Percentiles rank a stretch among this genome's conserved stretches.
These are phyloP conservation scores for Megaceryle torquata DNA, from an alignment of 2,113 vertebrate species.

Conservation along the genomic window DNA sequence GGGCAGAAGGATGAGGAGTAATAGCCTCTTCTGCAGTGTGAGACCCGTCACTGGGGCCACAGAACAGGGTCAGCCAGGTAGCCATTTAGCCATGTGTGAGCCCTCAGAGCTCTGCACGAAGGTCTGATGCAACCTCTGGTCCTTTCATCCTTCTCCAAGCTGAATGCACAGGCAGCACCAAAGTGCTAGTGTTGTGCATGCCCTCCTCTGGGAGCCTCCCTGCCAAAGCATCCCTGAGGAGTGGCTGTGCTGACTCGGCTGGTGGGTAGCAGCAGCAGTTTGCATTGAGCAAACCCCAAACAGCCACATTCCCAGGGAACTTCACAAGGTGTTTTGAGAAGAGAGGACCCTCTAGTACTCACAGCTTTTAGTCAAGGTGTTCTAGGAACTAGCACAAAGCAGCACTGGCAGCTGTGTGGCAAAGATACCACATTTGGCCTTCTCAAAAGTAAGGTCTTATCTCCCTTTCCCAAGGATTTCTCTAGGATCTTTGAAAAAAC, in stretches of 20 bases:
- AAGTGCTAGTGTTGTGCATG: rapidly evolving
- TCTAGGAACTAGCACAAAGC: neutral
- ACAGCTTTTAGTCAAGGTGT: neutral
- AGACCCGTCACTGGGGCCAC: neutral
- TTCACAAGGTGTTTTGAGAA: neutral
- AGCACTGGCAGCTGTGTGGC: neutral
- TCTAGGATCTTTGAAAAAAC: neutral
- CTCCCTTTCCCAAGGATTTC: neutral
- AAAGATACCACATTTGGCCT: neutral
- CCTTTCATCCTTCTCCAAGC: neutral
- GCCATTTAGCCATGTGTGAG: neutral
- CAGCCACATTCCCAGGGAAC: neutral
- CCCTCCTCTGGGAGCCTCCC: neutral
- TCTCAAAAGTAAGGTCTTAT: neutral
- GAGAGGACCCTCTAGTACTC: neutral
- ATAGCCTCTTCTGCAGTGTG: neutral
- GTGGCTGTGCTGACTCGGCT: rapidly evolving
- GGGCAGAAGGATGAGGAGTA: neutral
- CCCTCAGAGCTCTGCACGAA: neutral
- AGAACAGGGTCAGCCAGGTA: neutral
- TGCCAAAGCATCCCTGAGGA: neutral
- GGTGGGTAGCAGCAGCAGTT: neutral
- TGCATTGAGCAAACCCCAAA: neutral
- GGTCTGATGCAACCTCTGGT: neutral
- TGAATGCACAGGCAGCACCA: neutral